Percentiles rank a stretch among this genome's conserved stretches.
Conservation (phyloP, 2,888 invertebrate genomes). For the Aphidoletes aphidimyza region DNA sequence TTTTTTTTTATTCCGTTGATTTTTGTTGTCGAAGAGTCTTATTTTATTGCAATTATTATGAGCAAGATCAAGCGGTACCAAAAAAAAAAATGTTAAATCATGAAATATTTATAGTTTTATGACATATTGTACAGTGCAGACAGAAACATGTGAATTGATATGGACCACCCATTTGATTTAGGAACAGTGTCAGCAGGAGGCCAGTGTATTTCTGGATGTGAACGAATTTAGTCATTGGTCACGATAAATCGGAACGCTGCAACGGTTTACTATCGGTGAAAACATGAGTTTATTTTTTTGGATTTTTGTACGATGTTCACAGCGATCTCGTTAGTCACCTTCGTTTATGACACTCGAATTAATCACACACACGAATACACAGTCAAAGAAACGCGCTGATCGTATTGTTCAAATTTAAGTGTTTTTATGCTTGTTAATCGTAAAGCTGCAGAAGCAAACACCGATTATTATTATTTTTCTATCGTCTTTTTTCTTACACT, state of each 20-base stretch:
- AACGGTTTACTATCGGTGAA: neutral
- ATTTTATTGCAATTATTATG: slow-evolving; percentile 47
- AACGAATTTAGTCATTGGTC: slow-evolving; percentile 3
- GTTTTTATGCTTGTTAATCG: slow-evolving; percentile 33
- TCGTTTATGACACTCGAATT: slow-evolving; percentile 32
- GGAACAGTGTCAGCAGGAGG: slow-evolving; percentile 22
- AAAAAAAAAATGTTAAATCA: slow-evolving; percentile 2
- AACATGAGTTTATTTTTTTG: neutral
- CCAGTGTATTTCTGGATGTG: slow-evolving; percentile 8
- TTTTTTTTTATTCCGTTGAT: neutral
- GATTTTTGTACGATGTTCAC: neutral
- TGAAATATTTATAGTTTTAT: slow-evolving; percentile 20
- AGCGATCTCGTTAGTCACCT: slow-evolving; percentile 31
- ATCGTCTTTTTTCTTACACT: neutral
- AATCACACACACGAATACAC: neutral
- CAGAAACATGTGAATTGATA: slow-evolving; percentile 20
- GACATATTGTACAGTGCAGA: slow-evolving; percentile 22
- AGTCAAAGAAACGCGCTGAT: neutral
- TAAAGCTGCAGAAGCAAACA: slow-evolving; percentile 33
- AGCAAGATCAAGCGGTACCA: slow-evolving; percentile 24
- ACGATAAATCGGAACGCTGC: neutral
- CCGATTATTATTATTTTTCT: neutral
- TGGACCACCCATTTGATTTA: slow-evolving; percentile 25
- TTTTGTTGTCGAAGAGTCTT: neutral
- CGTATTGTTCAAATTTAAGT: slow-evolving; percentile 20